Conservation (phyloP, 2,888 invertebrate species). For the Agapetus fuscipes region DNA sequence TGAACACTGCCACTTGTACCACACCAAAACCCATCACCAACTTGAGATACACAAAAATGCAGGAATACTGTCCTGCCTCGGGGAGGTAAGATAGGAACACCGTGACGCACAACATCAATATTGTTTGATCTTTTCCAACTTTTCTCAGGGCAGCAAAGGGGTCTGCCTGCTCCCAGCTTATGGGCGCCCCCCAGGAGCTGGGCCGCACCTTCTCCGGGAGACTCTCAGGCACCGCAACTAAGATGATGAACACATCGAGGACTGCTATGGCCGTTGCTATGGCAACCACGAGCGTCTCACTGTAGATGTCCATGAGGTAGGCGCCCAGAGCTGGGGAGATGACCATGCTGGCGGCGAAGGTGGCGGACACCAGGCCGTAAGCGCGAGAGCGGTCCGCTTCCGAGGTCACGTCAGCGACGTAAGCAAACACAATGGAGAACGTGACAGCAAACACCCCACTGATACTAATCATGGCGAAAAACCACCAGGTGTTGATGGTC, state of each 20-base stretch:
- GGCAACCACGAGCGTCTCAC: constrained; percentile 80
- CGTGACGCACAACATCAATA: constrained; percentile 92
- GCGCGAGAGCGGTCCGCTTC: constrained; percentile 91
- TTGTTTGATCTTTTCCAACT: constrained; percentile 91
- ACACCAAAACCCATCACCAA: constrained; percentile 94
- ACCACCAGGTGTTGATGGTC: constrained; percentile 99
- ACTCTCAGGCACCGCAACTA: constrained; percentile 97
- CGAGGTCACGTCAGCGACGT: constrained; percentile 98
- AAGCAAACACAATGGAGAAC: constrained; percentile 98
- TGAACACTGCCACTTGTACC: constrained; percentile 93
- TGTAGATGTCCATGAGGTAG: constrained; percentile 77
- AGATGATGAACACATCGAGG: constrained; percentile 94
- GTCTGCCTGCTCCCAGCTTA: constrained; percentile 97
- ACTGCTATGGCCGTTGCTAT: constrained; percentile 93
- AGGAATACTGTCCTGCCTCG: constrained; percentile 98
- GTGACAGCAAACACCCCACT: constrained; percentile 99
- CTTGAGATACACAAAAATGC: constrained; percentile 98
- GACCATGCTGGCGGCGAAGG: constrained; percentile 98
- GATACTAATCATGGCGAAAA: constrained; percentile 98
- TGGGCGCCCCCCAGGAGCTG: constrained; percentile 74
- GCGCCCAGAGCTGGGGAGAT: constrained; percentile 96
- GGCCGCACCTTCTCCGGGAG: constrained; percentile 82
- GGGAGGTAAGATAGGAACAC: constrained; percentile 97
- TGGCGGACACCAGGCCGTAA: constrained; percentile 96
- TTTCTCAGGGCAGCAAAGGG: constrained; percentile 89